Percentiles rank a stretch among this genome's conserved stretches.
Conservation (phyloP, 2,797 vertebrate species). For the Amblyopsis hoosieri region DNA sequence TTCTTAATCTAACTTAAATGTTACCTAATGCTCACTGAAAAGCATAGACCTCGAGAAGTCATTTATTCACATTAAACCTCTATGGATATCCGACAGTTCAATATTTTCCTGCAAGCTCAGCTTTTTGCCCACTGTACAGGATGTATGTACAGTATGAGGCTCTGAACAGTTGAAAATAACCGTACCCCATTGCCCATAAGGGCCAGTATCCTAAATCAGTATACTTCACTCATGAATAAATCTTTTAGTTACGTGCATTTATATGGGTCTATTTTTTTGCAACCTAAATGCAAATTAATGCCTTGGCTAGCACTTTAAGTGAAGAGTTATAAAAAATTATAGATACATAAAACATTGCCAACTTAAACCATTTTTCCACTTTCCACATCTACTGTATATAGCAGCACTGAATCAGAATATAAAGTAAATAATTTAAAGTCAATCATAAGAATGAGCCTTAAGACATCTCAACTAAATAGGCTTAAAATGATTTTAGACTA, state of each 20-base stretch:
- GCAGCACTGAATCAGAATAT: not conserved
- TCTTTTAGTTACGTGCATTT: slow-evolving; percentile 2
- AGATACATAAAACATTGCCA: not conserved
- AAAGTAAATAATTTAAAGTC: not conserved
- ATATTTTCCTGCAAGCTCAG: slow-evolving; percentile 50
- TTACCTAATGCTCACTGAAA: slow-evolving; percentile 18
- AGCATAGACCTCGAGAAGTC: slow-evolving; percentile 17
- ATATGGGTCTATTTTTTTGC: not conserved
- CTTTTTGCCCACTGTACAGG: slow-evolving; percentile 45
- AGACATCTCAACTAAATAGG: no score
- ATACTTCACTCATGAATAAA: slow-evolving; percentile 21
- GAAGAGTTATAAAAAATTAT: not conserved
- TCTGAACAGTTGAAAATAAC: slow-evolving; percentile 65
- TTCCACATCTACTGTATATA: no score
- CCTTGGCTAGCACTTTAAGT: not conserved
- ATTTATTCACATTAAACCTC: slow-evolving; percentile 41
- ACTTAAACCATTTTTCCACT: no score
- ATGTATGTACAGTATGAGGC: slow-evolving; percentile 58
- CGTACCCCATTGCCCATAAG: slow-evolving; percentile 59
- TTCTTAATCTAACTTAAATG: slow-evolving; percentile 12
- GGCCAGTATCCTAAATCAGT: slow-evolving; percentile 13
- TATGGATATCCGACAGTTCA: slow-evolving; percentile 37
- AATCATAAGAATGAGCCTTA: not conserved
- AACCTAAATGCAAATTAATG: slow-evolving; percentile 2
- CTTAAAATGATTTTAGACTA: no score